These are phyloP conservation scores for Dorcus hopei DNA, from an alignment of 2,888 invertebrate species.

Conservation along the genomic window DNA sequence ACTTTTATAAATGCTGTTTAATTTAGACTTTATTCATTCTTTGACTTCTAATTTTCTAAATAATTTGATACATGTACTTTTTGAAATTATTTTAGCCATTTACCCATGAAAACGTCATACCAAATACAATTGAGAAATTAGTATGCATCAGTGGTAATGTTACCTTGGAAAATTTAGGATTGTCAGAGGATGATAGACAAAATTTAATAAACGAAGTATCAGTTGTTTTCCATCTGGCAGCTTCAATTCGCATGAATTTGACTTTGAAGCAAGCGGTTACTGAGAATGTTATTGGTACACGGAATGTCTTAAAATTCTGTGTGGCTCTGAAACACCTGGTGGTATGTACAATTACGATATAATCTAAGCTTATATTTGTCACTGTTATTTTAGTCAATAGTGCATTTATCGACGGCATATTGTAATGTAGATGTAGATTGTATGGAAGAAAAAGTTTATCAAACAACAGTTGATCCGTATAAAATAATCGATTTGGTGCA, in stretches of 20 bases:
- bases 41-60: too few relatives aligned
- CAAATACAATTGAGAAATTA: too few relatives aligned
- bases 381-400: neutral
- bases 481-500: slow-evolving; percentile 59
- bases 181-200: slow-evolving; percentile 55
- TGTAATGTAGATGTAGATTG: slow-evolving; percentile 74
- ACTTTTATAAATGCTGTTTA: too few relatives aligned
- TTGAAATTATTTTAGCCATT: too few relatives aligned
- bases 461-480: slow-evolving; percentile 58
- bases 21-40: too few relatives aligned
- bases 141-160: slow-evolving; percentile 58
- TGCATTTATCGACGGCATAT: slow-evolving; percentile 83
- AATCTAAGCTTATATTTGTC: too few relatives aligned
- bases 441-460: slow-evolving; percentile 77
- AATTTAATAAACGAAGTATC: slow-evolving; percentile 51
- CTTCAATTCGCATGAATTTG: slow-evolving; percentile 63
- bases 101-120: too few relatives aligned
- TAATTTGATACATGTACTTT: too few relatives aligned
- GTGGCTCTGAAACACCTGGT: slow-evolving; percentile 14
- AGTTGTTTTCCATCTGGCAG: slow-evolving; percentile 64
- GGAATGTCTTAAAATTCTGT: slow-evolving; percentile 50
- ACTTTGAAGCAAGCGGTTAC: slow-evolving; percentile 57
- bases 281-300: slow-evolving; percentile 59
- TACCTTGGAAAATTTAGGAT: slow-evolving; percentile 41
- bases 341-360: neutral